Evolutionary conservation across 1,140 invertebrate species (phyloP).

Genomic region (Geopemphigus sp.): DNA sequence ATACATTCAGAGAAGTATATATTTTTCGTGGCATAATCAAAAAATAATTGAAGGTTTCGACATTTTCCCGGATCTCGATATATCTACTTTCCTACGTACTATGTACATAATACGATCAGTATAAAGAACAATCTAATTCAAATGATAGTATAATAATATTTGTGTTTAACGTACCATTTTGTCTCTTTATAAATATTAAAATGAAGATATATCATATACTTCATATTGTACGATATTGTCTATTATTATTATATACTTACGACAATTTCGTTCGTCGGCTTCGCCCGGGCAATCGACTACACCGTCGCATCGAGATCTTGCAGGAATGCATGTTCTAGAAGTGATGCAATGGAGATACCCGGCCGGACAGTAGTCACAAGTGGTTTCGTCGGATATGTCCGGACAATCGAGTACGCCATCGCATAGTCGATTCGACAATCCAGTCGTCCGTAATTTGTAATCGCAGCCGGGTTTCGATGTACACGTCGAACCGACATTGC

Average conservation of each 20-base stretch:
- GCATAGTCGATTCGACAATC: slow-evolving; percentile 63
- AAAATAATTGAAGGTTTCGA: no score
- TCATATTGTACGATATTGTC: no score
- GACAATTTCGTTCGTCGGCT: slow-evolving; percentile 79
- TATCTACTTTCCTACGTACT: no score
- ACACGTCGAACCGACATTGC: slow-evolving; percentile 66
- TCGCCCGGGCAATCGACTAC: slow-evolving; percentile 79
- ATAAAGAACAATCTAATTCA: no score
- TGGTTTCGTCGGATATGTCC: slow-evolving; percentile 76
- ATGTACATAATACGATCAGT: no score
- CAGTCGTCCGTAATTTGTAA: slow-evolving; percentile 52
- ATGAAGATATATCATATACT: no score
- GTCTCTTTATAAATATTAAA: no score
- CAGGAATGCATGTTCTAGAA: slow-evolving; percentile 70
- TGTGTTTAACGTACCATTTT: no score
- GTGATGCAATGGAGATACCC: slow-evolving; percentile 71
- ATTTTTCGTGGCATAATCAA: no score
- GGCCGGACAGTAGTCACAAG: slow-evolving; percentile 72
- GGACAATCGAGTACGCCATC: slow-evolving; percentile 83
- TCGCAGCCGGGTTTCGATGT: slow-evolving; percentile 56
- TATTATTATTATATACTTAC: slow-evolving; percentile 61
- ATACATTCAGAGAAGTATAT: no score
- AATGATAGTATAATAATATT: no score
- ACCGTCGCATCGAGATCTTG: slow-evolving; percentile 74
- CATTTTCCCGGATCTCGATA: no score